These are phyloP conservation scores for Melinaea marsaeus DNA, from an alignment of 2,888 invertebrate species.

Conservation along the genomic window DNA sequence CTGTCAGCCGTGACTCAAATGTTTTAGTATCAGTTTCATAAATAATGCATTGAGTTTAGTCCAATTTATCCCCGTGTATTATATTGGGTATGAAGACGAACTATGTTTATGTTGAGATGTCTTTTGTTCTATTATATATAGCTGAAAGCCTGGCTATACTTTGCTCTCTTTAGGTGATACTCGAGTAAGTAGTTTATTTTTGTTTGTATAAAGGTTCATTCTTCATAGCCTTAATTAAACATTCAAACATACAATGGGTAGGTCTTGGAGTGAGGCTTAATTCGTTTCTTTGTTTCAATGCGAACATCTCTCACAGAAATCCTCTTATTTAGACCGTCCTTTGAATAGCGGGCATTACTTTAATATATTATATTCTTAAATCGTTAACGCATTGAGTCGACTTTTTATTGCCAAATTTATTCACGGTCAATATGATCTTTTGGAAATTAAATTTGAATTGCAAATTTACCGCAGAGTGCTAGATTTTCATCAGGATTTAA, in stretches of 20 bases:
- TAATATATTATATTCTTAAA: slow-evolving; percentile 12
- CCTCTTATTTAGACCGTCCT: slow-evolving; percentile 29
- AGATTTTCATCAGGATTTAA: too few relatives aligned
- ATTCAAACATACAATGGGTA: slow-evolving; percentile 32
- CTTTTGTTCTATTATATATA: not conserved
- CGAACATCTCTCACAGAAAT: slow-evolving; percentile 24
- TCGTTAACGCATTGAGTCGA: not conserved
- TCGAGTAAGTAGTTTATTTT: slow-evolving; percentile 5
- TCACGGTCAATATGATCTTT: not conserved
- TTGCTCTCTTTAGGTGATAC: not conserved
- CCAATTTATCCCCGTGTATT: not conserved
- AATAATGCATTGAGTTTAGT: not conserved
- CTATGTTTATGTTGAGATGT: not conserved
- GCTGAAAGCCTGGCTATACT: not conserved
- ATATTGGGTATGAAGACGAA: not conserved
- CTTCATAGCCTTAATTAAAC: slow-evolving; percentile 34
- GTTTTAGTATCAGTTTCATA: not conserved
- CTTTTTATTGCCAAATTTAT: not conserved
- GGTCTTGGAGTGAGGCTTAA: slow-evolving; percentile 32
- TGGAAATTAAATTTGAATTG: too few relatives aligned
- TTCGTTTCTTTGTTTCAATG: slow-evolving; percentile 36
- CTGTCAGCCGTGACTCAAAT: not conserved
- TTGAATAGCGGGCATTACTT: slow-evolving; percentile 16
- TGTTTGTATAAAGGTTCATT: slow-evolving; percentile 1
- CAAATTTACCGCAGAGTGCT: too few relatives aligned